A percentile compares a stretch with the other conserved stretches of the same genome.
phyloP scores from a whole-genome alignment of 2,888 invertebrate genomes.

The Thyatira batis region DNA sequence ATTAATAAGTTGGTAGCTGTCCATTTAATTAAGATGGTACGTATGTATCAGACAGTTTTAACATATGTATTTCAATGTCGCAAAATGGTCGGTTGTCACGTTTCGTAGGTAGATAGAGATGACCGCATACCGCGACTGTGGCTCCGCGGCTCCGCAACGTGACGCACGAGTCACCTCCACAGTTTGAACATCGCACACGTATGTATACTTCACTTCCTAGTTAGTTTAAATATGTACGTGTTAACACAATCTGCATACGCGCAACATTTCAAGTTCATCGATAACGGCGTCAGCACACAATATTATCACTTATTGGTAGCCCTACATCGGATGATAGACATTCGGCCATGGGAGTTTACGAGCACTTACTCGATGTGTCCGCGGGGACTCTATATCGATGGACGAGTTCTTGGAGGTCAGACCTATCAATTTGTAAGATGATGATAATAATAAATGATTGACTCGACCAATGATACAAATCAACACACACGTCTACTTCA shows the following conservation, averaged over 20 bases:
- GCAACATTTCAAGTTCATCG: slow-evolving; percentile 70
- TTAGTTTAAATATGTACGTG: slow-evolving; percentile 55
- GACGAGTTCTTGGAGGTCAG: slow-evolving; percentile 2
- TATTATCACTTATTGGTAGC: slow-evolving; percentile 53
- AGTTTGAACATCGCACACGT: slow-evolving; percentile 42
- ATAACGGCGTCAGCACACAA: slow-evolving; percentile 60
- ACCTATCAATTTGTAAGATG: neutral
- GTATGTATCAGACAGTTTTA: slow-evolving; percentile 5
- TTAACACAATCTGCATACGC: slow-evolving; percentile 60
- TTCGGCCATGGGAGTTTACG: neutral
- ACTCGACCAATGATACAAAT: neutral
- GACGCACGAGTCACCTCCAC: slow-evolving; percentile 46
- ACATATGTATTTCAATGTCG: slow-evolving; percentile 28
- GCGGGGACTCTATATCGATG: slow-evolving; percentile 20
- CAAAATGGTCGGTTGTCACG: slow-evolving; percentile 33
- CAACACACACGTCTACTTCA: neutral
- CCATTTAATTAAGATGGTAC: neutral
- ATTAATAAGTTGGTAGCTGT: neutral
- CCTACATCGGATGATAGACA: slow-evolving; percentile 32
- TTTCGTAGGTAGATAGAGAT: slow-evolving; percentile 25
- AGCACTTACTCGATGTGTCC: slow-evolving; percentile 16
- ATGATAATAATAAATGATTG: neutral
- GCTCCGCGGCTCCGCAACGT: slow-evolving; percentile 33
- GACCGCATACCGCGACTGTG: slow-evolving; percentile 30
- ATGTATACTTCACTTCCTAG: slow-evolving; percentile 56